Conservation (phyloP, 2,888 invertebrate species). For the Vanessa cardui region DNA sequence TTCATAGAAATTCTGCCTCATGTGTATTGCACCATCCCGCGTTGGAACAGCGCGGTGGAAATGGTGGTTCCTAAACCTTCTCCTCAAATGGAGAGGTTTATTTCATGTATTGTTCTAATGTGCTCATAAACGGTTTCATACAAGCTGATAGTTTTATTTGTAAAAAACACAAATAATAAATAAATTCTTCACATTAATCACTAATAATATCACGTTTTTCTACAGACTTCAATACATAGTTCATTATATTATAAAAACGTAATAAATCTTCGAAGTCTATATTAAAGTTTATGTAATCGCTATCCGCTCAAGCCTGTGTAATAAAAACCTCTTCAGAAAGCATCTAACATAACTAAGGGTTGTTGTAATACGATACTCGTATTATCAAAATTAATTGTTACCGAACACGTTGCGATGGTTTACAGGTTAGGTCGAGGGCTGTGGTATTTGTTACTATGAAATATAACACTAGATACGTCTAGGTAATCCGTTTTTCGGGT, state of each 20-base stretch:
- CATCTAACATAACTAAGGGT: constrained; percentile 57
- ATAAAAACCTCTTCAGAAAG: constrained; percentile 32
- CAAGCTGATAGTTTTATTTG: too few species aligned
- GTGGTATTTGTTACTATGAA: constrained; percentile 23
- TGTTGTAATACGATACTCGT: constrained; percentile 68
- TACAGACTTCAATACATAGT: too few species aligned
- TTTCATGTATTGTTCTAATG: not conserved
- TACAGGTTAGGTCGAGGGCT: constrained; percentile 62
- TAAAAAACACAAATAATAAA: not conserved
- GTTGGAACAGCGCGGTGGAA: too few species aligned
- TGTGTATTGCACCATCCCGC: too few species aligned
- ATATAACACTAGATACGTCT: constrained; percentile 14
- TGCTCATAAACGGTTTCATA: too few species aligned
- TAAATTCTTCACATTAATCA: too few species aligned
- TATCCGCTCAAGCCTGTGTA: constrained; percentile 44
- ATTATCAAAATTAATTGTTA: constrained; percentile 71
- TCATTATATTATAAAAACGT: too few species aligned
- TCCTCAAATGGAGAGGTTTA: not conserved
- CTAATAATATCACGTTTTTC: too few species aligned
- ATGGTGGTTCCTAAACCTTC: too few species aligned
- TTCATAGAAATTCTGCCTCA: too few species aligned
- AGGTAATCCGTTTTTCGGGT: not conserved
- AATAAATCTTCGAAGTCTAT: too few species aligned
- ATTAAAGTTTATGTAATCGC: not conserved
- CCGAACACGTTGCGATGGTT: constrained; percentile 51